These are phyloP conservation scores for Probosciger aterrimus DNA, from an alignment of 2,113 vertebrate species.

Conservation along the genomic window DNA sequence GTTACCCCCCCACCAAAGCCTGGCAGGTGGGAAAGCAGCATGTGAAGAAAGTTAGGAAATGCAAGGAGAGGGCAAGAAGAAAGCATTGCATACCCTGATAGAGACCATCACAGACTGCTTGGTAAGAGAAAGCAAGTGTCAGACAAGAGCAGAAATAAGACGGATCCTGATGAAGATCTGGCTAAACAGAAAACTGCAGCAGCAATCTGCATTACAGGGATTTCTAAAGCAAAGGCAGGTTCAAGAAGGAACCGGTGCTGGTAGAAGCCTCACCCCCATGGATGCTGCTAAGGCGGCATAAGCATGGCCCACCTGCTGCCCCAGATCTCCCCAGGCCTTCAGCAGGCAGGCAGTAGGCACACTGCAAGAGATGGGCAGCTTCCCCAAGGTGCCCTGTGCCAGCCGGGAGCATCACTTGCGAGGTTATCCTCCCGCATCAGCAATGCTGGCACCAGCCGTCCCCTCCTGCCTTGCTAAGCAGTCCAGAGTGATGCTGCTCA, in stretches of 20 bases:
- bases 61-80: background rate
- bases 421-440: background rate
- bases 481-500: accelerated
- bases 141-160: background rate
- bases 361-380: background rate
- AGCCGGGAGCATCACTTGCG: background rate
- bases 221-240: background rate
- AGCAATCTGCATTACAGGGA: background rate
- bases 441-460: background rate
- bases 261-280: background rate
- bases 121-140: background rate
- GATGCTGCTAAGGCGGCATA: background rate
- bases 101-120: background rate
- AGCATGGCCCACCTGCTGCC: no score
- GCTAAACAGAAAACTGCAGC: background rate
- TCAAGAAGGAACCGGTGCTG: background rate
- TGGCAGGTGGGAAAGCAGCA: background rate
- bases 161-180: background rate
- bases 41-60: background rate
- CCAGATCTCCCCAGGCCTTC: background rate
- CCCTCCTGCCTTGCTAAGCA: background rate
- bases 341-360: background rate
- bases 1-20: background rate
- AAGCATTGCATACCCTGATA: background rate
- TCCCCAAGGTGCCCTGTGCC: accelerated